A percentile compares a stretch with the other conserved stretches of the same genome.
Conservation (phyloP, 2,797 vertebrate species). For the Pteronotus mesoamericanus region DNA sequence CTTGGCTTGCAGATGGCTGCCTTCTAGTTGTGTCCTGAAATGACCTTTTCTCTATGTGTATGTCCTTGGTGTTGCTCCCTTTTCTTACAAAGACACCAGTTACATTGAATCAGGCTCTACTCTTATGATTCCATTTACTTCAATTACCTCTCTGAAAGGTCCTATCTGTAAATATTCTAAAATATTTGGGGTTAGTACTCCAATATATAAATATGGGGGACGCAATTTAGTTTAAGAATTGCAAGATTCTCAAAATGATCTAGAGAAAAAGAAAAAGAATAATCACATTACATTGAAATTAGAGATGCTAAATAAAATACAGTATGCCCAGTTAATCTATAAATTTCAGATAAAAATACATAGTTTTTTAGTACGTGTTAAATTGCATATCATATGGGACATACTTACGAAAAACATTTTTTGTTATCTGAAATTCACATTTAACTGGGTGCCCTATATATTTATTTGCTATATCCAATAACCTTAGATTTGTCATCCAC, state of each 20-base stretch:
- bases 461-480: constrained; percentile 42
- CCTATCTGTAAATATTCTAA: neutral
- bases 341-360: constrained; percentile 1
- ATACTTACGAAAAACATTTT: neutral
- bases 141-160: neutral
- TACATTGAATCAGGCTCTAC: neutral
- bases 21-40: neutral
- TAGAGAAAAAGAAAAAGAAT: neutral
- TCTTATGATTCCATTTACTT: neutral
- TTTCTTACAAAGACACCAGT: neutral
- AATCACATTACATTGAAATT: neutral
- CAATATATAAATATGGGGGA: neutral
- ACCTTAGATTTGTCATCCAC: constrained; percentile 22
- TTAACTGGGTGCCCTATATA: constrained; percentile 11
- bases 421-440: constrained; percentile 32
- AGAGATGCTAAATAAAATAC: neutral
- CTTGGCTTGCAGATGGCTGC: neutral
- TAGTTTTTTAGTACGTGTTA: neutral
- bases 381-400: neutral
- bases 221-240: neutral
- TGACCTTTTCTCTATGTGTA: neutral
- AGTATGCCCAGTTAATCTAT: neutral
- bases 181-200: neutral
- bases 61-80: neutral
- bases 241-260: neutral